Base-by-base conservation (phyloP, 2,113 vertebrate species). In the Marmota flaviventris region DNA sequence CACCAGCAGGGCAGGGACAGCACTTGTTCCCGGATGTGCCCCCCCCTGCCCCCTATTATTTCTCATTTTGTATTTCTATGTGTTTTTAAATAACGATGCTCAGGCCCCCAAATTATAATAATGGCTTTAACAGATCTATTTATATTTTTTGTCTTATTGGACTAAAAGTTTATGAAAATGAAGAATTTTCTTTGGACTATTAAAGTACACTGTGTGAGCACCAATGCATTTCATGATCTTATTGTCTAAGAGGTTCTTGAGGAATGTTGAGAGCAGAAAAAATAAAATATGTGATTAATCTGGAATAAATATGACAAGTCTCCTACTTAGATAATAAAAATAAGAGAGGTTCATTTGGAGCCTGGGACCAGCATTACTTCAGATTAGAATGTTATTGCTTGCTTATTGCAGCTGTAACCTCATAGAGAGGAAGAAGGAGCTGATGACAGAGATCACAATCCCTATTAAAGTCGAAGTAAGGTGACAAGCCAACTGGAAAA, bases 61-160 rank as follows among this genome's bases (percentile, higher is more conserved):
- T 98, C 93, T 97, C 96, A 76, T 95, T 98, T 77, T 88, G 70
- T 85, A 56, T 89, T 98, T 98, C 96, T 93, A 72, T 97, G 37
- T 97, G 96, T 97, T 98, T 98, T 98, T 45, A 98, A 98, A 97
- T 97, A 98, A 97, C 90, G 96, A 91, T 97, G 58, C 72, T 82
- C 82, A 85, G 84, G 32, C 88, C 73, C 83, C 97, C 96, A 97
- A 98, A 94, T 97, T 91, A 91, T 92, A 97, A 88, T 93, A 97
- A 97, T 90, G 86, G 92, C 93, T 94, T 98, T 95, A 76, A 85
- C 63, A 96, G 93, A 73, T 98, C 97, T 98, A 83, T 98, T 98
- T 89, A 53, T 73, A n/a, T n/a, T n/a, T 83, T 91, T 98, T 97
- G 18, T 72, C 39, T 97, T 94, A 85, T 73, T 61, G 73, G 88